A percentile compares a stretch with the other conserved stretches of the same genome.
Evolutionary conservation across 1,140 invertebrate genomes (phyloP).

Genomic region (Berghia stephanieae): DNA sequence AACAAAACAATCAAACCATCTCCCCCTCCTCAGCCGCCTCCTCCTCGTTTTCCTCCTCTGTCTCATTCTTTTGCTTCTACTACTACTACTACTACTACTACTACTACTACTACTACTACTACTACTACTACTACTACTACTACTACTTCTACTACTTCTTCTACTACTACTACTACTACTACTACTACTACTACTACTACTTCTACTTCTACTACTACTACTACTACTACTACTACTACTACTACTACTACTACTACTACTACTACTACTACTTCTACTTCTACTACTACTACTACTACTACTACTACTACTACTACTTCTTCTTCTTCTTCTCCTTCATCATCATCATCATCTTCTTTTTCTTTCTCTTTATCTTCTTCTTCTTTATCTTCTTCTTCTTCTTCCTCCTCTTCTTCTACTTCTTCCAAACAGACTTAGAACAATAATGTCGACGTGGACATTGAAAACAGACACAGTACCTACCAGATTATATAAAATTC

Average conservation of each 20-base stretch:
- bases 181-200: background rate
- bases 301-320: background rate
- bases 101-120: conserved; percentile 3
- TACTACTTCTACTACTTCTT: background rate
- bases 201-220: background rate
- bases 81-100: background rate
- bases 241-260: conserved; percentile 7
- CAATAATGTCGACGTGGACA: too few species aligned
- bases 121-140: conserved; percentile 3
- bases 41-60: too few species aligned
- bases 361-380: too few species aligned
- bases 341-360: too few species aligned
- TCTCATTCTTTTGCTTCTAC: background rate
- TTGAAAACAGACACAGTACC: too few species aligned
- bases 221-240: background rate
- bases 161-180: background rate
- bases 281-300: conserved; percentile 7
- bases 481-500: too few species aligned
- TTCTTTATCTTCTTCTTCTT: too few species aligned
- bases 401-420: too few species aligned
- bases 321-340: background rate
- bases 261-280: background rate
- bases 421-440: too few species aligned
- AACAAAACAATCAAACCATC: too few species aligned
- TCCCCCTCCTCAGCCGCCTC: too few species aligned